Base-by-base conservation (phyloP, 2,888 invertebrate genomes). In the Drosophila multiciliata region DNA sequence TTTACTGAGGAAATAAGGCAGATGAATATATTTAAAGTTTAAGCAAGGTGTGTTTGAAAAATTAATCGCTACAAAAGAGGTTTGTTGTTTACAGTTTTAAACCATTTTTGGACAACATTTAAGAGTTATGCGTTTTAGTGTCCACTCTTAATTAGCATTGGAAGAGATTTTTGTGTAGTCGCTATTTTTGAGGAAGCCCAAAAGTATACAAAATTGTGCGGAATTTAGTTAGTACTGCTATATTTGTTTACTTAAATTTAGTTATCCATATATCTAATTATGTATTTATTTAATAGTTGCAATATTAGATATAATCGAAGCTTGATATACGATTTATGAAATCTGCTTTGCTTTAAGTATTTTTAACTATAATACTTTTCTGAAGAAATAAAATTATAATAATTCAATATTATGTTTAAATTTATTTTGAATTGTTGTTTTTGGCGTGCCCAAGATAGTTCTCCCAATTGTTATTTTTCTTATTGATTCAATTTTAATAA, bases 171-270 rank as follows among this genome's bases (percentile, higher is more conserved):
- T 35, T 20, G 8, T 12, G 4, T 9, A 17, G 45, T 8, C 8
- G 2, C 12, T 38, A n/a, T 36, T 54, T 54, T 26, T 6, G 12
- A 38, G 2, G 9, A 0, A 4, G 17, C 36, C 48, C 40, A 61
- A 68, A 60, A 48, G 40, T 61, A 75, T 73, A 40, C 57, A 40
- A 53, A 1, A 20, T 20, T n/a, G 0, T 1, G 1, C 4, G 1
- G 8, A 17, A 15, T 32, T 6, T 8, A 0, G 1, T 15, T 8
- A 0, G 0, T 57, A 48, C 36, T 55, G 3, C 1, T 1, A 2
- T 12, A 54, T 52, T 12, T 5, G 40, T 29, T 29, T 29, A 53
- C 3, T 53, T 4, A 15, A n/a, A 35, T 4, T 0, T 11, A 7
- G 8, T 20, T 57, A 7, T n/a, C n/a, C n/a, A n/a, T n/a, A n/a